phyloP scores from a whole-genome alignment of 2,797 vertebrate species.

The Allobates femoralis region DNA sequence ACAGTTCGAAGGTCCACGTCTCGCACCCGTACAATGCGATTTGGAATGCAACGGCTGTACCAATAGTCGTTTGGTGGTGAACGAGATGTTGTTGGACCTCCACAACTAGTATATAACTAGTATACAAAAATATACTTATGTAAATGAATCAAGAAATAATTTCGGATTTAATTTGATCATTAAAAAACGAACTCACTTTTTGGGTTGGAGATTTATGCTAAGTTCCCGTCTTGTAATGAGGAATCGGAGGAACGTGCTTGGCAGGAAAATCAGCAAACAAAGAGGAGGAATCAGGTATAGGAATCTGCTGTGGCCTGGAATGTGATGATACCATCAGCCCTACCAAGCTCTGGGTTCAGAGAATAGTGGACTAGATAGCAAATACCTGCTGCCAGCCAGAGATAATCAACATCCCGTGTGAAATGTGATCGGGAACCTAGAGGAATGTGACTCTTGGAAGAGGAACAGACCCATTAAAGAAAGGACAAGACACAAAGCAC shows the following conservation, averaged over 20 bases:
- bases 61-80: no score
- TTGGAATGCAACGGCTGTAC: no score
- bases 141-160: no score
- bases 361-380: slow-evolving; percentile 18
- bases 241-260: slow-evolving; percentile 18
- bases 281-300: slow-evolving; percentile 6
- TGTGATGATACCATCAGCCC: slow-evolving; percentile 31
- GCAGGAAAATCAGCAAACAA: neutral
- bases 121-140: no score
- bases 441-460: slow-evolving; percentile 53
- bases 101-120: no score
- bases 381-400: slow-evolving; percentile 18
- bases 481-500: slow-evolving; percentile 55
- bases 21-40: no score
- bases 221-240: neutral
- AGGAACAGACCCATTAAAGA: slow-evolving; percentile 51
- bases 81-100: no score
- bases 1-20: no score
- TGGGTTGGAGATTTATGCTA: neutral
- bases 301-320: slow-evolving; percentile 23
- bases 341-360: slow-evolving; percentile 23
- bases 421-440: slow-evolving; percentile 40
- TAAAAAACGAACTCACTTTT: neutral
- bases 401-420: slow-evolving; percentile 43
- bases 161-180: no score